phyloP scores from a whole-genome alignment of 2,113 vertebrate genomes.

The Cyphomyrus discorhynchus region DNA sequence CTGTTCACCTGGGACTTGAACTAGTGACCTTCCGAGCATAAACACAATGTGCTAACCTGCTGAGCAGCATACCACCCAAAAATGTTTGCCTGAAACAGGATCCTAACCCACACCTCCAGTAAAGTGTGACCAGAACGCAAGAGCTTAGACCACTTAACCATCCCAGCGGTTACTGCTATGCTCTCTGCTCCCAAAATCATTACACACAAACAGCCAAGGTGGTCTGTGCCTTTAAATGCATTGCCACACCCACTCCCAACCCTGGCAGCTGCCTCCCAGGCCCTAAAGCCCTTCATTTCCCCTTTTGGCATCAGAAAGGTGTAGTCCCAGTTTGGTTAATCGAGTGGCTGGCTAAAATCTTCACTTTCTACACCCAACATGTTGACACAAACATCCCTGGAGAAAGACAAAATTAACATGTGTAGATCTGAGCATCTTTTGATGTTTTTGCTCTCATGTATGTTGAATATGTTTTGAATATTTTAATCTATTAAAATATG shows the following conservation, averaged over 20 bases:
- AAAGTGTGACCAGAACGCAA: background rate
- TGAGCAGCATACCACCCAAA: background rate
- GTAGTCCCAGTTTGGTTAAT: background rate
- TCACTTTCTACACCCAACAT: background rate
- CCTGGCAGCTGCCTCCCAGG: background rate
- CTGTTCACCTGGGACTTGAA: background rate
- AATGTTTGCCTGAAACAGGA: background rate
- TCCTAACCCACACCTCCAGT: background rate
- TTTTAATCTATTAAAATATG: background rate
- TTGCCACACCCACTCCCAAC: background rate
- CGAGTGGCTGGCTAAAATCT: background rate
- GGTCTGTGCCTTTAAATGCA: background rate
- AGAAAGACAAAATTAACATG: background rate
- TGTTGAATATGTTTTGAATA: background rate
- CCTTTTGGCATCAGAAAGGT: background rate
- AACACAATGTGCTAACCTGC: background rate
- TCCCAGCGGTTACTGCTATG: background rate
- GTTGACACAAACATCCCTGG: background rate
- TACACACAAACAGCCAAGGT: background rate
- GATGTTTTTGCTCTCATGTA: background rate
- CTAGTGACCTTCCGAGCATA: background rate
- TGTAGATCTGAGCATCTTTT: background rate
- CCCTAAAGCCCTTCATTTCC: background rate
- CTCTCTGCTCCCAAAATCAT: background rate
- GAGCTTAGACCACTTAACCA: background rate